phyloP scores from a whole-genome alignment of 2,888 invertebrate species.

The Ferrisia virgata region DNA sequence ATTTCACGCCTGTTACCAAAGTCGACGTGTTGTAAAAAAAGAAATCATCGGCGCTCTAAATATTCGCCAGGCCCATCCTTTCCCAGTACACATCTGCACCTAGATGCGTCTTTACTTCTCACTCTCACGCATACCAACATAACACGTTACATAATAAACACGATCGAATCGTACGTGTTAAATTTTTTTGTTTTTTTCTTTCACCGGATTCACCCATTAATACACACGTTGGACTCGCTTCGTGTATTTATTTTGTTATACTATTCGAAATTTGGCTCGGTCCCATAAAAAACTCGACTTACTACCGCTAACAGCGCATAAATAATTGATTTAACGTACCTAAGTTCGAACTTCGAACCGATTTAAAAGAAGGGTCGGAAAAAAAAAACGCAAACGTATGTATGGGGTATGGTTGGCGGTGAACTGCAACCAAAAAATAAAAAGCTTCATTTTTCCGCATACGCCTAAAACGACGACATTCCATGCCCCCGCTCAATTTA shows the following conservation, averaged over 20 bases:
- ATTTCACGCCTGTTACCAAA: background rate
- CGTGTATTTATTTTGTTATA: slow-evolving; percentile 40
- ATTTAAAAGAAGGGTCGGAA: background rate
- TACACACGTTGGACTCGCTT: background rate
- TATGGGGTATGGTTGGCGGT: background rate
- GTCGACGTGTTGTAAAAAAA: background rate
- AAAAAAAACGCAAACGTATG: background rate
- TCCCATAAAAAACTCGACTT: slow-evolving; percentile 32
- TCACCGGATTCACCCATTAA: slow-evolving; percentile 18
- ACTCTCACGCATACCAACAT: background rate
- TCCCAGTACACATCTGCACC: background rate
- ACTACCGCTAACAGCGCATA: slow-evolving; percentile 35
- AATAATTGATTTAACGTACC: slow-evolving; percentile 9
- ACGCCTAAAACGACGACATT: background rate
- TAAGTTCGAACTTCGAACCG: background rate
- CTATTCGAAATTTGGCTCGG: slow-evolving; percentile 32
- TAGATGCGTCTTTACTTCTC: no score
- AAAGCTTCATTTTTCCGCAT: background rate
- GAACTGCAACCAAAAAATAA: background rate
- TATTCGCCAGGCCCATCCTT: no score
- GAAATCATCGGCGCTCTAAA: no score
- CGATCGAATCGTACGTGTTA: background rate
- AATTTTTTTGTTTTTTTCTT: no score
- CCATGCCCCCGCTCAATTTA: background rate
- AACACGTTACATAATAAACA: background rate